Conservation (phyloP, 1,140 invertebrate genomes). For the Drosophila azteca region DNA sequence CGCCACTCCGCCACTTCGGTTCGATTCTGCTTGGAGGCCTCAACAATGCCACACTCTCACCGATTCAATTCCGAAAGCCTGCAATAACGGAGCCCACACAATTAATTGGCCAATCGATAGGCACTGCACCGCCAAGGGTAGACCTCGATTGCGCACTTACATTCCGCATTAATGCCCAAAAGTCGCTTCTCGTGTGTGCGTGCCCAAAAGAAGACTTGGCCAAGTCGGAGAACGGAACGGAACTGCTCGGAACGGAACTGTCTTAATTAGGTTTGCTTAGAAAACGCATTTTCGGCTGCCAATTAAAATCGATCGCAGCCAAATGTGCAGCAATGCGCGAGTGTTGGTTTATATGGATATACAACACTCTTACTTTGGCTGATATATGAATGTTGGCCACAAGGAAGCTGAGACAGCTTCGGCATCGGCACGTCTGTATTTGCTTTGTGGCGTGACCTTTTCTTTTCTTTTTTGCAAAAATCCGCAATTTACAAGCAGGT, state of each 20-base stretch:
- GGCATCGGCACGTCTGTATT: too few species aligned
- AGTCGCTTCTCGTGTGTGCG: conserved; percentile 25
- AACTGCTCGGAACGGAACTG: conserved; percentile 35
- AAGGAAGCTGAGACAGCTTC: conserved; percentile 39
- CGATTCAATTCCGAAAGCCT: conserved; percentile 8
- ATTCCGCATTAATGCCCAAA: conserved; percentile 58
- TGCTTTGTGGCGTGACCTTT: conserved; percentile 21
- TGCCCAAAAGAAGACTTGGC: conserved; percentile 59
- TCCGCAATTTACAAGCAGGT: conserved; percentile 49
- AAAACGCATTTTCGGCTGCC: conserved; percentile 48
- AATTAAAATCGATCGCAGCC: conserved; percentile 54
- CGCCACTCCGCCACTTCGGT: not conserved
- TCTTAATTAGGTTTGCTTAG: conserved; percentile 65
- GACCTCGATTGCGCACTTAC: conserved; percentile 21
- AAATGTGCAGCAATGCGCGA: conserved; percentile 38
- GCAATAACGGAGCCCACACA: conserved; percentile 3
- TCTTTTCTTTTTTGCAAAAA: conserved; percentile 32
- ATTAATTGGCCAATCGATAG: conserved; percentile 41
- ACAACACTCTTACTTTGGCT: not conserved
- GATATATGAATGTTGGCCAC: not conserved
- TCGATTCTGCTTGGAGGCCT: conserved; percentile 16
- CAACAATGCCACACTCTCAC: conserved; percentile 56
- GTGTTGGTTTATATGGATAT: conserved; percentile 24
- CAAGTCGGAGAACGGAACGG: conserved; percentile 22
- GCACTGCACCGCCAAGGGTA: conserved; percentile 60